A percentile compares a stretch with the other conserved stretches of the same genome.
Conservation (phyloP, 2,888 invertebrate species). For the Aphodius granarius region DNA sequence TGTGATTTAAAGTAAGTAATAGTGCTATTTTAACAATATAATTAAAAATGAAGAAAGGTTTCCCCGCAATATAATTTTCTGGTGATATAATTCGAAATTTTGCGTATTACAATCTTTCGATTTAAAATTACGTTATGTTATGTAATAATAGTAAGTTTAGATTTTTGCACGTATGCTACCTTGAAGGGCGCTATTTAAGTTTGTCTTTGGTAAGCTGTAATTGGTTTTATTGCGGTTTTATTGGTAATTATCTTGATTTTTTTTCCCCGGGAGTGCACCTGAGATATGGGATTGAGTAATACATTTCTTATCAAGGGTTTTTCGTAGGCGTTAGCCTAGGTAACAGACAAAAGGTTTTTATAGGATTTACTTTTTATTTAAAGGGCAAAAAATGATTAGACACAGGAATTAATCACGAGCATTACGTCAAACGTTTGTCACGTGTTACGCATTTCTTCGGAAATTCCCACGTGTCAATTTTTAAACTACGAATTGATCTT, state of each 20-base stretch:
- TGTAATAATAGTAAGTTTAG: neutral
- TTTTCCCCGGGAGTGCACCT: neutral
- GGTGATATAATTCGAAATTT: too few species aligned
- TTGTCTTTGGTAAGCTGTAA: neutral
- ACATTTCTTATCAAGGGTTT: neutral
- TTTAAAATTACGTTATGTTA: neutral
- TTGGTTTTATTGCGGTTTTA: neutral
- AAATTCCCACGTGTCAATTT: slow-evolving; percentile 11
- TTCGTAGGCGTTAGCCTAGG: neutral
- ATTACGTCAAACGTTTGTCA: neutral
- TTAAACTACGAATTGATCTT: neutral
- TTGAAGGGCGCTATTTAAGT: neutral
- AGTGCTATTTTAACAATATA: neutral
- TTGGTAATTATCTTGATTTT: neutral
- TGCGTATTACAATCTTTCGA: too few species aligned
- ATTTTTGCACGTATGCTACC: neutral
- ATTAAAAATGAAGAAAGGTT: neutral
- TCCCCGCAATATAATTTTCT: neutral
- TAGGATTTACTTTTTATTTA: neutral
- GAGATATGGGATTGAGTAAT: neutral
- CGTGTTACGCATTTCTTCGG: neutral
- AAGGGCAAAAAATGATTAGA: neutral
- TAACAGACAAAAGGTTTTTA: neutral
- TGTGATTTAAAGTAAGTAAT: neutral
- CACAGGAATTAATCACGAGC: neutral